Evolutionary conservation across 2,113 vertebrate genomes (phyloP).

Genomic region (Rhagologus leucostigma): DNA sequence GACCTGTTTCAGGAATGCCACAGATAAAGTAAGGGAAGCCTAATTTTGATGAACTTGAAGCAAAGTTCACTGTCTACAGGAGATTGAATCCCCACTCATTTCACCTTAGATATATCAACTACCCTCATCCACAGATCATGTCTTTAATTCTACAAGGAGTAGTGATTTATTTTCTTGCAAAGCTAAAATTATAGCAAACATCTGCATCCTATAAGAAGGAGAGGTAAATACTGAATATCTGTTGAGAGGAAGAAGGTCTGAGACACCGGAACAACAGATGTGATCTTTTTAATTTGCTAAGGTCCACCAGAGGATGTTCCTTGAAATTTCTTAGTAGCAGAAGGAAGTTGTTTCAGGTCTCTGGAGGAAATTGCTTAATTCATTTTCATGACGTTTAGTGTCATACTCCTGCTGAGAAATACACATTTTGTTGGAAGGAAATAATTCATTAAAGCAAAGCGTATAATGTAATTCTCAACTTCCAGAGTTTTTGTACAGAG

Average conservation of each 20-base stretch:
- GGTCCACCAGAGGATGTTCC: background rate
- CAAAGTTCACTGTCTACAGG: background rate
- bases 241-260: background rate
- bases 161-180: background rate
- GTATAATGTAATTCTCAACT: background rate
- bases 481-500: background rate
- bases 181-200: background rate
- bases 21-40: background rate
- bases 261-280: background rate
- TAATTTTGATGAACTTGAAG: background rate
- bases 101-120: background rate
- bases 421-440: background rate
- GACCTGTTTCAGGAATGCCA: background rate
- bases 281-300: slow-evolving; percentile 11
- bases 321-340: background rate
- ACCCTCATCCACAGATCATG: background rate
- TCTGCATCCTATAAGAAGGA: background rate
- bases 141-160: background rate
- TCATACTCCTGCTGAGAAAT: background rate
- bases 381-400: slow-evolving; percentile 26
- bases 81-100: background rate
- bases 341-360: background rate
- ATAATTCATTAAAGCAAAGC: background rate
- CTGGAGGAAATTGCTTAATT: slow-evolving; percentile 21
- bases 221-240: background rate